Percentiles rank a stretch among this genome's conserved stretches.
phyloP scores from a whole-genome alignment of 2,113 vertebrate species.

The Corydoras maculifer region DNA sequence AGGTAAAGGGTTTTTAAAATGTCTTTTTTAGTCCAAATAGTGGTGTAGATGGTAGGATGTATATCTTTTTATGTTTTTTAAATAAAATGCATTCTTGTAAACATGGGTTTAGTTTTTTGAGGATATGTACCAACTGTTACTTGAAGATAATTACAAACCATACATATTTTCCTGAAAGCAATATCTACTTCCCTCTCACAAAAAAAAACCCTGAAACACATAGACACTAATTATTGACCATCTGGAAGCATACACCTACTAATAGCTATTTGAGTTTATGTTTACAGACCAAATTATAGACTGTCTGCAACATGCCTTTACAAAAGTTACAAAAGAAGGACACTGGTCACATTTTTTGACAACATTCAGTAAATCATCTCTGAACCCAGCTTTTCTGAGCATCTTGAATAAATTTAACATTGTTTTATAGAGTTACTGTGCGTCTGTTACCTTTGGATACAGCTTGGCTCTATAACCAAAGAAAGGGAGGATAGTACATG shows the following conservation, averaged over 20 bases:
- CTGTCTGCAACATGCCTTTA: conserved; percentile 3
- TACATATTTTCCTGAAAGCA: neutral
- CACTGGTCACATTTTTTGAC: too few relatives aligned
- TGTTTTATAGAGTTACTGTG: conserved; percentile 9
- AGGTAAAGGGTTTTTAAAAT: too few relatives aligned
- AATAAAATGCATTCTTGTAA: too few relatives aligned
- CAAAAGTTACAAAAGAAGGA: neutral
- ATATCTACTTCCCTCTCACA: neutral
- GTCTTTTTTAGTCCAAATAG: too few relatives aligned
- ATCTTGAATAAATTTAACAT: conserved; percentile 29
- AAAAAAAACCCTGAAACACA: neutral
- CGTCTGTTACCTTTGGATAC: conserved; percentile 25
- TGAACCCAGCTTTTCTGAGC: neutral
- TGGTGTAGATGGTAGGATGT: too few relatives aligned
- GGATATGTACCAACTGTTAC: too few relatives aligned
- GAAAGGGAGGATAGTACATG: conserved; percentile 8
- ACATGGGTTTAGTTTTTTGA: too few relatives aligned
- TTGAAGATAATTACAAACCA: too few relatives aligned
- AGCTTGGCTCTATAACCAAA: conserved; percentile 29
- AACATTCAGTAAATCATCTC: neutral
- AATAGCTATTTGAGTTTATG: neutral
- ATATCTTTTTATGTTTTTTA: too few relatives aligned
- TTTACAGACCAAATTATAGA: conserved; percentile 26
- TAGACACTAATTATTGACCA: conserved; percentile 8
- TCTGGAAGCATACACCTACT: neutral